Percentiles rank a stretch among this genome's conserved stretches.
phyloP scores from a whole-genome alignment of 2,113 vertebrate genomes.

The Vombatus ursinus region DNA sequence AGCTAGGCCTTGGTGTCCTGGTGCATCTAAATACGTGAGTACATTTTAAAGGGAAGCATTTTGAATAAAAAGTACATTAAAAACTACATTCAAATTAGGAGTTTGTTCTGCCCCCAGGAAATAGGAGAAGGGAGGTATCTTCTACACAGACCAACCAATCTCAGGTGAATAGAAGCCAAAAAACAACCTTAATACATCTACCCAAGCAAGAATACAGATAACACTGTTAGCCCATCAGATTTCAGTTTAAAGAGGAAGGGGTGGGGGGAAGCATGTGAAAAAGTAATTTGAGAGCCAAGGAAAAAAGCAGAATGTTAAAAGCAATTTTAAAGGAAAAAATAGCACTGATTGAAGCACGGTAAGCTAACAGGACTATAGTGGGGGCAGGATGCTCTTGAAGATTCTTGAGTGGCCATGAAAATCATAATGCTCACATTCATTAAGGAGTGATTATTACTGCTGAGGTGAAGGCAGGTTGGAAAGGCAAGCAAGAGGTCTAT shows the following conservation, averaged over 20 bases:
- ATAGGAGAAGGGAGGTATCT: background rate
- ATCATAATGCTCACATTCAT: background rate
- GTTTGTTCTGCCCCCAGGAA: background rate
- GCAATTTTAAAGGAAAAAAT: background rate
- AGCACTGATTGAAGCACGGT: background rate
- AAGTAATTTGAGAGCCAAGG: background rate
- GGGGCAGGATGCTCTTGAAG: background rate
- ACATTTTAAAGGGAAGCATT: background rate
- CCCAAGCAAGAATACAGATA: background rate
- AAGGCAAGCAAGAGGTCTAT: background rate
- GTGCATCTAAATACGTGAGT: background rate
- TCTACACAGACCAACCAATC: background rate
- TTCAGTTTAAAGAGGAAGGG: background rate
- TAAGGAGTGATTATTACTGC: background rate
- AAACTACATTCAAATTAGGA: background rate
- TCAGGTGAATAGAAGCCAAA: background rate
- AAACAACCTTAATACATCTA: background rate
- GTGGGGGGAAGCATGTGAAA: background rate
- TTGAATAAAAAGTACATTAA: background rate
- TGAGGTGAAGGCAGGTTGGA: background rate
- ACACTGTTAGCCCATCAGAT: background rate
- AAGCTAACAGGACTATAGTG: background rate
- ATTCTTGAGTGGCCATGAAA: background rate
- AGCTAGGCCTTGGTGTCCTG: background rate
- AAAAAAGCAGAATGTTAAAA: background rate